phyloP scores from a whole-genome alignment of 2,888 invertebrate genomes.

The Malacosoma neustria region DNA sequence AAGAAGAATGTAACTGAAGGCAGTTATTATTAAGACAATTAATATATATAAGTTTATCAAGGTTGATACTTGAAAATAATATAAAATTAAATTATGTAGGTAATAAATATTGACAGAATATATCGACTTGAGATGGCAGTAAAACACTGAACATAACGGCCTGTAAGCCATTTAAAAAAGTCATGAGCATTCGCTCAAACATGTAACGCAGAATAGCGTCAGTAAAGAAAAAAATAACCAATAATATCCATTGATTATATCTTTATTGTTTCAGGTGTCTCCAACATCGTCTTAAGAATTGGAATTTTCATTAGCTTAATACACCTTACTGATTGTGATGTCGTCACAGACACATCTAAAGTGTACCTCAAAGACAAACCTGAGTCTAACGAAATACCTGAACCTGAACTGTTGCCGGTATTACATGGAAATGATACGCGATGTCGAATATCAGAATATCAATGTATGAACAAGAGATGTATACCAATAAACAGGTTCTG shows the following conservation, averaged over 20 bases:
- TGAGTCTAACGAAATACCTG: constrained; percentile 36
- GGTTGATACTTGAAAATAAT: too few relatives aligned
- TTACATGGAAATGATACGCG: constrained; percentile 60
- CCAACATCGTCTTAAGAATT: constrained; percentile 34
- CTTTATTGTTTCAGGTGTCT: constrained; percentile 49
- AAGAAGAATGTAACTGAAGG: too few relatives aligned
- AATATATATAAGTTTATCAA: too few relatives aligned
- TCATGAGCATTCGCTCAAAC: too few relatives aligned
- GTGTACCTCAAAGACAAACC: constrained; percentile 39
- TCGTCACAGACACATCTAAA: constrained; percentile 32
- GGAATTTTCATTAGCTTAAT: constrained; percentile 34
- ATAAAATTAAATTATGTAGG: too few relatives aligned
- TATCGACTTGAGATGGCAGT: too few relatives aligned
- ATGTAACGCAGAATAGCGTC: too few relatives aligned
- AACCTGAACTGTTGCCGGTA: constrained; percentile 55
- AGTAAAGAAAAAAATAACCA: not conserved
- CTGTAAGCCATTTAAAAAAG: too few relatives aligned
- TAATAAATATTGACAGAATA: too few relatives aligned
- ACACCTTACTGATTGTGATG: constrained; percentile 45
- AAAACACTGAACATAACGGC: too few relatives aligned
- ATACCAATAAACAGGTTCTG: constrained; percentile 83
- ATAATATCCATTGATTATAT: too few relatives aligned
- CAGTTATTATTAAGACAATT: too few relatives aligned
- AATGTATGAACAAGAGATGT: constrained; percentile 79
- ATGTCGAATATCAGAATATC: constrained; percentile 80